These are phyloP conservation scores for Allophyes oxyacanthae DNA, from an alignment of 2,888 invertebrate genomes.

Conservation along the genomic window DNA sequence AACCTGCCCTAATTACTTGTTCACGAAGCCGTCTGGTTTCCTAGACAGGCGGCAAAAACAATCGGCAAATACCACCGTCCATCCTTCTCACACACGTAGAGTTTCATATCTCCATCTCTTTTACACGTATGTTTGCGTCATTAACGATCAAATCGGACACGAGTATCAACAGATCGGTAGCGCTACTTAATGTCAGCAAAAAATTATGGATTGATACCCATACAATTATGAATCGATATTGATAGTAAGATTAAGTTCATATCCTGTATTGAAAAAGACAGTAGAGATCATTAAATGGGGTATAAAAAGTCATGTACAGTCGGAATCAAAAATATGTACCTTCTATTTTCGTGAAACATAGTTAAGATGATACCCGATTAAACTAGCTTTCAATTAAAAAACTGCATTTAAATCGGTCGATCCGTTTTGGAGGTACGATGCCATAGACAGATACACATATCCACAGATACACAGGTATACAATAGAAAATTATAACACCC, in stretches of 20 bases:
- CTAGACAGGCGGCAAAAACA: slow-evolving; percentile 49
- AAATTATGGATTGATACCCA: slow-evolving; percentile 31
- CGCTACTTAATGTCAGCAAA: slow-evolving; percentile 47
- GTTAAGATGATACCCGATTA: too few relatives aligned
- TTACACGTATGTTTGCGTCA: slow-evolving; percentile 25
- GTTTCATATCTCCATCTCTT: slow-evolving; percentile 8
- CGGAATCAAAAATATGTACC: too few relatives aligned
- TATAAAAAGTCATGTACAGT: too few relatives aligned
- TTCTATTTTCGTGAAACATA: too few relatives aligned
- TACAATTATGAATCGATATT: slow-evolving; percentile 20
- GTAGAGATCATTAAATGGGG: slow-evolving; percentile 14
- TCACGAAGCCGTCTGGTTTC: slow-evolving; percentile 31
- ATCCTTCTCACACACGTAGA: slow-evolving; percentile 14
- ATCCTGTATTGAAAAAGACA: slow-evolving; percentile 18
- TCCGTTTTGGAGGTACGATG: too few relatives aligned
- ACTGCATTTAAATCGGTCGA: too few relatives aligned
- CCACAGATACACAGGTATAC: too few relatives aligned
- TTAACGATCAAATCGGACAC: slow-evolving; percentile 45
- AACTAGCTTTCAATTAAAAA: too few relatives aligned
- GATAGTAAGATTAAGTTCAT: slow-evolving; percentile 8
- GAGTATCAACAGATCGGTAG: slow-evolving; percentile 56
- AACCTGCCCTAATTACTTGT: slow-evolving; percentile 36
- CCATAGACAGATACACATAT: too few relatives aligned
- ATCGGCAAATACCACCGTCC: slow-evolving; percentile 11
- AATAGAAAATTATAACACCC: too few relatives aligned